Evolutionary conservation across 2,797 vertebrate genomes (phyloP).

Genomic region (Sandelia bainsii): DNA sequence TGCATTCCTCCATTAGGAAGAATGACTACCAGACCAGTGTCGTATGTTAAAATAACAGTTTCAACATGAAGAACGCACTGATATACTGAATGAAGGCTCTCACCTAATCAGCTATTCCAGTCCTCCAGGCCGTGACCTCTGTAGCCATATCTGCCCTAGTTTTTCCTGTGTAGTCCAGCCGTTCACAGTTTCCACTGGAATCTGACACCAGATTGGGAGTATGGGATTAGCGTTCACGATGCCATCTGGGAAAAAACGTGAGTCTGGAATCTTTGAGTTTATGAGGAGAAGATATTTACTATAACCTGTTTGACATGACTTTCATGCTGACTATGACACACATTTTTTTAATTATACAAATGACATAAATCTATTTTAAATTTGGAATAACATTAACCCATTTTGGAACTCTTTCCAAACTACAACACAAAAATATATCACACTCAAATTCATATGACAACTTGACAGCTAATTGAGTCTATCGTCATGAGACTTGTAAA

Average conservation of each 20-base stretch:
- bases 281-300: neutral
- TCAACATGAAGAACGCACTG: constrained; percentile 1
- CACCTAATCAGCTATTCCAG: constrained; percentile 43
- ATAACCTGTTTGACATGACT: neutral
- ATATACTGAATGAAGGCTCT: constrained; percentile 29
- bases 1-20: neutral
- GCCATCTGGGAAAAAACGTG: constrained; percentile 60
- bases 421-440: neutral
- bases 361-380: neutral
- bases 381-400: neutral
- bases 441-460: neutral
- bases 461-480: constrained; percentile 4
- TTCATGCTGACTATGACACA: neutral
- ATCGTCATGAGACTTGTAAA: constrained; percentile 1
- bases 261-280: constrained; percentile 47
- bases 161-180: constrained; percentile 56
- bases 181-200: constrained; percentile 57
- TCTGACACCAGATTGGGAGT: constrained; percentile 79
- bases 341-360: neutral
- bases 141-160: constrained; percentile 73
- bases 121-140: constrained; percentile 64
- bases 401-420: neutral
- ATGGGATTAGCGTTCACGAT: constrained; percentile 77
- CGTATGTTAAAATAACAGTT: constrained; percentile 4
- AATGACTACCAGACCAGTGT: neutral